These are phyloP conservation scores for Ennomos fuscantarius DNA, from an alignment of 2,888 invertebrate genomes.

Conservation along the genomic window DNA sequence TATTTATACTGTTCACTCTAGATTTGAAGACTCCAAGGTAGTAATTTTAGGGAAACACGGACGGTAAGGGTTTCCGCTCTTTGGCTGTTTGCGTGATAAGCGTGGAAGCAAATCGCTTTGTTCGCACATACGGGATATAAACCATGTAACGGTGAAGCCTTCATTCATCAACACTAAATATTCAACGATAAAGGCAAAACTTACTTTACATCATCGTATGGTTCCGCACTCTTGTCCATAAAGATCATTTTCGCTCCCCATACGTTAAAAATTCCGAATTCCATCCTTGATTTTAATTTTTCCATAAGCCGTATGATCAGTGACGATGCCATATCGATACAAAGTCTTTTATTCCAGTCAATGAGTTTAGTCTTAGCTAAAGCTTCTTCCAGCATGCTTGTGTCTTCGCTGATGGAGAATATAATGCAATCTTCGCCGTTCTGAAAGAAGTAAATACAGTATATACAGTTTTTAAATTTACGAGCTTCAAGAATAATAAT, in stretches of 20 bases:
- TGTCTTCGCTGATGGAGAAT: constrained; percentile 44
- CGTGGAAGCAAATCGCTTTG: too few species aligned
- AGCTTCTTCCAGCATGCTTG: constrained; percentile 47
- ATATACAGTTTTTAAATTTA: too few species aligned
- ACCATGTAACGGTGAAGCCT: too few species aligned
- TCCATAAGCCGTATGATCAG: constrained; percentile 29
- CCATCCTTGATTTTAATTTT: constrained; percentile 25
- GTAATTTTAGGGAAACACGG: too few species aligned
- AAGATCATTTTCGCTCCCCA: constrained; percentile 28
- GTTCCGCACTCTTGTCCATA: constrained; percentile 29
- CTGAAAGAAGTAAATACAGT: constrained; percentile 28
- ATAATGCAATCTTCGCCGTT: constrained; percentile 32
- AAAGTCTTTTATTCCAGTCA: constrained; percentile 39
- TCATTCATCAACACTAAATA: too few species aligned
- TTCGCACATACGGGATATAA: too few species aligned
- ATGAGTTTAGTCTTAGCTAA: constrained; percentile 44
- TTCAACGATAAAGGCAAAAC: neutral
- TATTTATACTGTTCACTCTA: too few species aligned
- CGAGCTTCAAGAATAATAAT: too few species aligned
- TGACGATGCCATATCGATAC: constrained; percentile 30
- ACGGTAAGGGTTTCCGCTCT: too few species aligned
- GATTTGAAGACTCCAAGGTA: too few species aligned
- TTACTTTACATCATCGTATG: constrained; percentile 35
- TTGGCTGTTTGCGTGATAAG: too few species aligned
- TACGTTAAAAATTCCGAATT: constrained; percentile 31